Base-by-base conservation (phyloP, 2,797 vertebrate genomes). In the Emydoidea blandingii region DNA sequence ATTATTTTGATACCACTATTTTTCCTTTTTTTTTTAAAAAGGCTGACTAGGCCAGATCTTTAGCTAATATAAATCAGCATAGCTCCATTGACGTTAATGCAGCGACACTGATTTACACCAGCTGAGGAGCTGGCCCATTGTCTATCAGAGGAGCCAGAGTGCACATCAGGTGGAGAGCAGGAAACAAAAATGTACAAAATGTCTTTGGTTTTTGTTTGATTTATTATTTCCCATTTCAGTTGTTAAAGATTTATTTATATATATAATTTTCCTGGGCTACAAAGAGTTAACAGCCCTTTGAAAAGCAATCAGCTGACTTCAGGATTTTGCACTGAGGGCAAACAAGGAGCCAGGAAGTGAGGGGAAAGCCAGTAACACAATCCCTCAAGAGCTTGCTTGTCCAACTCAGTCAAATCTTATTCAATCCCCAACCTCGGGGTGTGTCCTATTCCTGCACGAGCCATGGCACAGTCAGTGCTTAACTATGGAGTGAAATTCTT, bases 301-400 rank as follows among this genome's bases (percentile, higher is more conserved):
- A 93, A 95, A 93, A 90, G 52, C 50, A 88, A 85, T 12, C 90
- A 83, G 87, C 89, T 87, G 44, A 52, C 90, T 90, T 94, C 81
- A 92, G 91, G 86, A 88, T 81, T 50, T 80, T 88, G 44, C 81
- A 72, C 80, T 5, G 1, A 54, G 44, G 65, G 91, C 56, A 94
- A 94, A 91, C 0, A 92, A 31, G 31, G 72, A 96, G 37, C 14
- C 94, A 96, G 85, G 79, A 91, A 34, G 65, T 74, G 37, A 90
- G 12, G 74, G 74, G 44, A 78, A 72, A 37, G n/a, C 18, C n/a
- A 41, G 62, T 72, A 72, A 72, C n/a, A 72, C n/a, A 23, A 19
- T 47, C 82, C 90, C 29, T 47, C 19, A 90, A 89, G 81, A 81
- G 6, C 37, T 11, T 2, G 62, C 76, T 78, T 95, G 94, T 92